phyloP scores from a whole-genome alignment of 2,797 vertebrate genomes.

The Vireo griseus region DNA sequence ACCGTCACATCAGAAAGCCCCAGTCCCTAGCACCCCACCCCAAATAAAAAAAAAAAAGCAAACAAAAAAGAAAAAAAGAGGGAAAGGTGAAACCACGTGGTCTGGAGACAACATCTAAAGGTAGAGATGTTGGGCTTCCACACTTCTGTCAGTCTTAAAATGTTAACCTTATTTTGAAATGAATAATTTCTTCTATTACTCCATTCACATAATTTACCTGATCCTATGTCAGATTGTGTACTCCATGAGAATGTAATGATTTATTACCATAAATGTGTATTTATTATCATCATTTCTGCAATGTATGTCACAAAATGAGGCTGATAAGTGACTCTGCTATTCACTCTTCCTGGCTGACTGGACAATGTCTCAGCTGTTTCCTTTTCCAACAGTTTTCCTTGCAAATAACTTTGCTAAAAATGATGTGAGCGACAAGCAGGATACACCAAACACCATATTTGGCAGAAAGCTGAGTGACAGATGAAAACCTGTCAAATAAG shows the following conservation, averaged over 20 bases:
- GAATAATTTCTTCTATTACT: background rate
- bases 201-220: background rate
- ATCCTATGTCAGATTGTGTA: background rate
- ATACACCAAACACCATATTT: slow-evolving; percentile 22
- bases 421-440: background rate
- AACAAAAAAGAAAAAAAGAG: background rate
- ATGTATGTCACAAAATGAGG: background rate
- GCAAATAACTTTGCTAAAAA: slow-evolving; percentile 27
- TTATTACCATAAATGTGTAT: background rate
- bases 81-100: background rate
- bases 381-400: background rate
- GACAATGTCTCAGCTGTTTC: background rate
- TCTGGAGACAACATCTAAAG: background rate
- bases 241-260: background rate
- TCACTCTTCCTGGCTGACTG: background rate
- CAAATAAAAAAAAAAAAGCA: background rate
- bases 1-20: background rate
- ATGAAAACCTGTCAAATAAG: slow-evolving; percentile 4
- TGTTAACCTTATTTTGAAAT: background rate
- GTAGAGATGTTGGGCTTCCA: background rate
- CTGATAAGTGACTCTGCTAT: background rate
- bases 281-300: background rate
- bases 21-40: accelerated
- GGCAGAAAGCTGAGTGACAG: slow-evolving; percentile 1
- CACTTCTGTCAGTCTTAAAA: background rate